Percentiles rank a stretch among this genome's conserved stretches.
Conservation (phyloP, 1,140 invertebrate genomes). For the Drosophila nigrodunni region DNA sequence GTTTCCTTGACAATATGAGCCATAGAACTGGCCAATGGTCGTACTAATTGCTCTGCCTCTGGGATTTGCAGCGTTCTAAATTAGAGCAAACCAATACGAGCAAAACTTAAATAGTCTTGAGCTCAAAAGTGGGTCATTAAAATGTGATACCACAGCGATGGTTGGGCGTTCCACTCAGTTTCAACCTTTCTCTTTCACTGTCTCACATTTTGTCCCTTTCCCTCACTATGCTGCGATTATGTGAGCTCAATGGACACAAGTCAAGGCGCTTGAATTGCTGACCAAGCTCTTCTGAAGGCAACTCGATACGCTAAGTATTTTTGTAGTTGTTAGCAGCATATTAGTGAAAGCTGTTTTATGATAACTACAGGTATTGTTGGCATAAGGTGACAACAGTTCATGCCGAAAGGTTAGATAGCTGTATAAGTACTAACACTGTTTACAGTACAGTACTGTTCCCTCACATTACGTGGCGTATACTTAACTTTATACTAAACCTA, state of each 20-base stretch:
- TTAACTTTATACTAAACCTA: background rate
- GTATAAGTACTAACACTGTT: background rate
- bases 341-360: slow-evolving; percentile 72
- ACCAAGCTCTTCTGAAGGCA: slow-evolving; percentile 72
- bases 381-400: slow-evolving; percentile 67
- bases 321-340: slow-evolving; percentile 49
- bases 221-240: slow-evolving; percentile 46
- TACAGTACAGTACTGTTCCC: background rate
- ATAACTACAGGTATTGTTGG: slow-evolving; percentile 60
- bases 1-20: slow-evolving; percentile 72
- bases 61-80: slow-evolving; percentile 69
- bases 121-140: slow-evolving; percentile 77
- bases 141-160: slow-evolving; percentile 65
- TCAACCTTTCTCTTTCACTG: slow-evolving; percentile 2
- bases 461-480: background rate
- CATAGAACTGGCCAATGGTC: slow-evolving; percentile 51
- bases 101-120: slow-evolving; percentile 76
- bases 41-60: slow-evolving; percentile 69
- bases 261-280: slow-evolving; percentile 71
- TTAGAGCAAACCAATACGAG: slow-evolving; percentile 76
- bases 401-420: slow-evolving; percentile 43
- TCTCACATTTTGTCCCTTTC: background rate
- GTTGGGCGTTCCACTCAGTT: slow-evolving; percentile 3
- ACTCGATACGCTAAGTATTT: slow-evolving; percentile 63
- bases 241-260: slow-evolving; percentile 72